These are phyloP conservation scores for Pasiphila rectangulata DNA, from an alignment of 2,888 invertebrate species.

Conservation along the genomic window DNA sequence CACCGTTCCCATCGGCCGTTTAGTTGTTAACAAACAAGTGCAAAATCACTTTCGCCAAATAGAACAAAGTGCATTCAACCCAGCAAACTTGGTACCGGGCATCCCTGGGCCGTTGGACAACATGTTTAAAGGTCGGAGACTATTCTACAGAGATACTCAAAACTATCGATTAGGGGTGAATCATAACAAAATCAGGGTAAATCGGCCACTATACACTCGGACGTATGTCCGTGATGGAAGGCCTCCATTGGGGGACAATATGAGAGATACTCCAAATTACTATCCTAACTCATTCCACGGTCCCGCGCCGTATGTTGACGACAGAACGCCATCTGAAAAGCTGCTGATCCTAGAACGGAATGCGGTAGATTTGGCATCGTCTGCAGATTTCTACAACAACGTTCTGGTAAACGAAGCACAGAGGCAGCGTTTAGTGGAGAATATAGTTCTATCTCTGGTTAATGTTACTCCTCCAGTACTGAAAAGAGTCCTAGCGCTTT, in stretches of 20 bases:
- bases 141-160: slow-evolving; percentile 55
- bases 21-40: slow-evolving; percentile 90
- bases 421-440: slow-evolving; percentile 26
- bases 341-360: slow-evolving; percentile 18
- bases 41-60: slow-evolving; percentile 67
- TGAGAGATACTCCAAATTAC: slow-evolving; percentile 94
- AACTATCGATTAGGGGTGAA: slow-evolving; percentile 58
- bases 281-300: slow-evolving; percentile 96
- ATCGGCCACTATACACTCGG: slow-evolving; percentile 49
- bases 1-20: slow-evolving; percentile 88
- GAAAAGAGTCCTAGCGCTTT: slow-evolving; percentile 58
- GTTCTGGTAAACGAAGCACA: slow-evolving; percentile 51
- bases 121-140: slow-evolving; percentile 49
- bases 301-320: slow-evolving; percentile 83
- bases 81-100: slow-evolving; percentile 62
- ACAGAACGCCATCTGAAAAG: slow-evolving; percentile 40
- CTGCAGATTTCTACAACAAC: slow-evolving; percentile 86
- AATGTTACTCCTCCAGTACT: slow-evolving; percentile 25
- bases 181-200: slow-evolving; percentile 53
- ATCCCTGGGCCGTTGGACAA: slow-evolving; percentile 57
- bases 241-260: slow-evolving; percentile 85
- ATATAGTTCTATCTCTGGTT: slow-evolving; percentile 8
- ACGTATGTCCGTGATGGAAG: slow-evolving; percentile 49
- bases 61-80: slow-evolving; percentile 54
- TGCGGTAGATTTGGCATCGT: slow-evolving; percentile 70